Conservation (phyloP, 2,888 invertebrate species). For the Aporophyla lueneburgensis region DNA sequence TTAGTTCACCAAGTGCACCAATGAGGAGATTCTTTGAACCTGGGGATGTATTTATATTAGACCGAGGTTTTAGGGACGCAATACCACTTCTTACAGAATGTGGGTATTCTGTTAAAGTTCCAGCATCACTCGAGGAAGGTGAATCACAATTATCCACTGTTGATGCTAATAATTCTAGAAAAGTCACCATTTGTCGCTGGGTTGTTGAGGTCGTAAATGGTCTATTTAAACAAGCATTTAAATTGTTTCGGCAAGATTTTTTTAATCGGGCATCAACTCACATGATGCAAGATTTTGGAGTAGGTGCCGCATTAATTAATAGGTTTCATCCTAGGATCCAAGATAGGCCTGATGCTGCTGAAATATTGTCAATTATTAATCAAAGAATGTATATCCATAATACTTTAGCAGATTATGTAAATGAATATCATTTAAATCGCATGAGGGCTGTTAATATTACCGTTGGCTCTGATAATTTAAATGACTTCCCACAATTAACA, state of each 20-base stretch:
- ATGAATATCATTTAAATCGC: constrained; percentile 18
- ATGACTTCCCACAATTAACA: background rate
- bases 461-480: constrained; percentile 11
- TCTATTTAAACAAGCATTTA: background rate
- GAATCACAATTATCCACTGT: constrained; percentile 9
- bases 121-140: constrained; percentile 4
- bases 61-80: background rate
- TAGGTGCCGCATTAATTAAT: constrained; percentile 3
- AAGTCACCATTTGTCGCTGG: constrained; percentile 5
- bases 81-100: background rate
- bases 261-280: constrained; percentile 3
- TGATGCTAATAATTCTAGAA: constrained; percentile 3
- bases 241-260: constrained; percentile 1
- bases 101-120: constrained; percentile 12
- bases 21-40: constrained; percentile 2
- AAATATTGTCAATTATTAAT: constrained; percentile 2
- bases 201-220: background rate
- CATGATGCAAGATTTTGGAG: constrained; percentile 10
- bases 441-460: constrained; percentile 21
- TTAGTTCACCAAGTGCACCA: constrained; percentile 7
- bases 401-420: constrained; percentile 1
- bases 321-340: constrained; percentile 5
- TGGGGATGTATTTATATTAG: constrained; percentile 2
- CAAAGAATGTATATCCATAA: constrained; percentile 1
- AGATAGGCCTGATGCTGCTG: constrained; percentile 8